A percentile compares a stretch with the other conserved stretches of the same genome.
Conservation (phyloP, 92 coral and sea anemone species). For the Heliopora coerulea region DNA sequence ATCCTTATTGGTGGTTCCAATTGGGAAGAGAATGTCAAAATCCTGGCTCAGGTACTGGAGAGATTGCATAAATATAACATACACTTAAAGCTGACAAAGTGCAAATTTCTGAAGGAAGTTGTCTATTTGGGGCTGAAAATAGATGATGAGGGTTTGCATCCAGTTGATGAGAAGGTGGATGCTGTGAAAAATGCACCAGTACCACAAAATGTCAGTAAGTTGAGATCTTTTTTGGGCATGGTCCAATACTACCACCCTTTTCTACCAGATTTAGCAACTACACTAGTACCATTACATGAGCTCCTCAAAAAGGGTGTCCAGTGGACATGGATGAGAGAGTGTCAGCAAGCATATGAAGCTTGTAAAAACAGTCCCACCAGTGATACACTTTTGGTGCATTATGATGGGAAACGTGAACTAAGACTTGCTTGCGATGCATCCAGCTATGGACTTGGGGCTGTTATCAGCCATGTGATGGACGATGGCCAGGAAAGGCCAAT, state of each 20-base stretch:
- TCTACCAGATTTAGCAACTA: constrained; percentile 1
- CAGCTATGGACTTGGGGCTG: background rate
- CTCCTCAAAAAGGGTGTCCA: background rate
- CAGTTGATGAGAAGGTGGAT: background rate
- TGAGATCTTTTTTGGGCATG: background rate
- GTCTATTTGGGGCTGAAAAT: background rate
- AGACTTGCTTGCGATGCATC: background rate
- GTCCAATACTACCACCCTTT: background rate
- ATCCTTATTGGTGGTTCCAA: background rate
- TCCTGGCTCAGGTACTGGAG: background rate
- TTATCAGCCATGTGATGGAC: background rate
- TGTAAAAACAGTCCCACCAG: background rate
- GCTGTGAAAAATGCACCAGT: constrained; percentile 1
- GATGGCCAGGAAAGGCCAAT: background rate
- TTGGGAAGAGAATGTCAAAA: background rate
- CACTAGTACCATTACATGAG: background rate
- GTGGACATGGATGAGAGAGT: background rate
- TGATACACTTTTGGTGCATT: background rate
- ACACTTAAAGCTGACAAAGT: background rate
- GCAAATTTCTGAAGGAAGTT: background rate
- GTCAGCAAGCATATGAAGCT: background rate
- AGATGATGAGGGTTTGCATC: background rate
- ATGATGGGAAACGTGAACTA: background rate
- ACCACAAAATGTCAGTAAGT: background rate
- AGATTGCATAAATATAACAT: background rate